Base-by-base conservation (phyloP, 2,113 vertebrate species). In the Tamias sibiricus region DNA sequence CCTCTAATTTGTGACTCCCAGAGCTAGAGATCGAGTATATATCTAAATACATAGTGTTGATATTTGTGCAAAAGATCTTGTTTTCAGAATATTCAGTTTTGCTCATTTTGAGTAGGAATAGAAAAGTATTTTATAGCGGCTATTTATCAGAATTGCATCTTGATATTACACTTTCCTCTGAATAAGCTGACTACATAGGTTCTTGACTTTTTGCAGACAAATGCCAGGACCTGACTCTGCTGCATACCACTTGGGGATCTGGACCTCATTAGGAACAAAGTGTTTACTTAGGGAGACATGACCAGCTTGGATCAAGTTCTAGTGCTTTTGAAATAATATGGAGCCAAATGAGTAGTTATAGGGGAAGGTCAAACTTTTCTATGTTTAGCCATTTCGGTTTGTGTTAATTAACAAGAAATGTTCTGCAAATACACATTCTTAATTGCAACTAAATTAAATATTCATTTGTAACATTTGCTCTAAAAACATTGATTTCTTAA, bases 391-490 rank as follows among this genome's bases (percentile, higher is more conserved):
- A 62, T 84, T 81, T 68, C 52, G 8, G 62, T 82, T 91, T 93
- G 88, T 83, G 47, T 85, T 95, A 97, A 96, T 96, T 96, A 98
- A 87, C 91, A 91, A 96, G 91, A 79, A 91, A 91, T 91, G 71
- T 89, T 94, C 97, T 95, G 83, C 94, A 97, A 97, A 96, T 94
- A 96, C 20, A 89, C 89, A 82, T 90, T 95, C 88, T 91, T 97
- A 96, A 97, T 97, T 97, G 64, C 68, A 93, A 93, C 47, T 80
- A 95, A 96, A 96, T 97, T 96, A 97, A 96, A 97, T 96, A 97
- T 98, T 97, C 81, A 97, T 96, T 94, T 97, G 91, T 96, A 97
- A 97, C 95, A 97, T 97, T 97, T 97, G 13, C 79, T 97, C 82
- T 90, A 80, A 95, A 98, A 98, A 84, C 72, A 92, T 84, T 93